These are phyloP conservation scores for Diplazon laetatorius DNA, from an alignment of 2,888 invertebrate genomes.

Conservation along the genomic window DNA sequence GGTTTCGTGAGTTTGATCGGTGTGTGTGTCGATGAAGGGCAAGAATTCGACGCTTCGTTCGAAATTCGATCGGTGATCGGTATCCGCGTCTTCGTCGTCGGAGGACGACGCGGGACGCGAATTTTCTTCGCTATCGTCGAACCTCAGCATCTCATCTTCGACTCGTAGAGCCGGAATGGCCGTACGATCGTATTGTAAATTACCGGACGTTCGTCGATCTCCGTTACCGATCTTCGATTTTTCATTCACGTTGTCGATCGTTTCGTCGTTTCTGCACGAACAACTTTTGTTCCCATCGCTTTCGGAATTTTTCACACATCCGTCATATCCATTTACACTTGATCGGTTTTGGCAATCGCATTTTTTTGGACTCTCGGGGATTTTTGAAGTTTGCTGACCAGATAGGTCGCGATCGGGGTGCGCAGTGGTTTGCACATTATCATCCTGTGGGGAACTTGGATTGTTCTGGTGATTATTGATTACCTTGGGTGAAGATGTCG, in stretches of 20 bases:
- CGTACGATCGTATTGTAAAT: neutral
- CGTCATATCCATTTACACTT: slow-evolving; percentile 6
- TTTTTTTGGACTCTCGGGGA: slow-evolving; percentile 20
- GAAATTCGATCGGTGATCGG: slow-evolving; percentile 50
- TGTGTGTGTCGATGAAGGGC: slow-evolving; percentile 63
- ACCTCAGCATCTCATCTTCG: slow-evolving; percentile 14
- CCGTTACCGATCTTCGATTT: slow-evolving; percentile 17
- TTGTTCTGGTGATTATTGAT: neutral
- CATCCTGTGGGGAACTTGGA: neutral
- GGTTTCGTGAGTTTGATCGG: slow-evolving; percentile 26
- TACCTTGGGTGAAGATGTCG: neutral
- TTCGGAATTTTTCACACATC: slow-evolving; percentile 8
- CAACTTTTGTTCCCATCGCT: slow-evolving; percentile 76
- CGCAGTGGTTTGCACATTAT: neutral
- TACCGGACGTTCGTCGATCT: neutral
- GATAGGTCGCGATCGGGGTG: neutral
- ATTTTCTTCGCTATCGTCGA: slow-evolving; percentile 3
- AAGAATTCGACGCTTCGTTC: slow-evolving; percentile 61
- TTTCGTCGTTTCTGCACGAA: slow-evolving; percentile 64
- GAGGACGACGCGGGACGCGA: neutral
- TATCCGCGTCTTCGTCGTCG: slow-evolving; percentile 22
- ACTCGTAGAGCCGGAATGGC: slow-evolving; percentile 27
- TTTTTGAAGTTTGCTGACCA: slow-evolving; percentile 14
- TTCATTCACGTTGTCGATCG: slow-evolving; percentile 28
- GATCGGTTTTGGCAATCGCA: slow-evolving; percentile 4